These are phyloP conservation scores for Hippopotamyrus pictus DNA, from an alignment of 2,797 vertebrate genomes.

Conservation along the genomic window DNA sequence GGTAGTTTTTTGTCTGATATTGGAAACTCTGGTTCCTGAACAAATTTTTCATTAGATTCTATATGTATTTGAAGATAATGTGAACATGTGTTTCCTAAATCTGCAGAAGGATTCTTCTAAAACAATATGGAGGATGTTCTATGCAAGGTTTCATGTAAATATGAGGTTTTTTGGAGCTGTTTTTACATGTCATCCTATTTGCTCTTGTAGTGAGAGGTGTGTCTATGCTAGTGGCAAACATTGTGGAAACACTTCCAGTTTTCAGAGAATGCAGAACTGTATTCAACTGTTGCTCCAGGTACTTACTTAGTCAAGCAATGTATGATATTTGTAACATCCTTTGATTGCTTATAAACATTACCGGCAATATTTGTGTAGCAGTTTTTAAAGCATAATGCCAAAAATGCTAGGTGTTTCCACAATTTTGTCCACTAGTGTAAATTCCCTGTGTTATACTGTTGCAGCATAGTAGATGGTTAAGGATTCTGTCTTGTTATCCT, in stretches of 20 bases:
- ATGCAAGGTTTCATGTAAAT: background rate
- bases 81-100: background rate
- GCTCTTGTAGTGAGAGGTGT: background rate
- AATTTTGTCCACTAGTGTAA: background rate
- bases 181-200: background rate
- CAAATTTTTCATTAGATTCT: background rate
- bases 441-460: background rate
- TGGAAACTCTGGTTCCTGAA: background rate
- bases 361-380: background rate
- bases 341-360: background rate
- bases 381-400: background rate
- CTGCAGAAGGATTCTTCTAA: background rate
- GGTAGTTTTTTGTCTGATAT: background rate
- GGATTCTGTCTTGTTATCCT: background rate
- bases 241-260: background rate
- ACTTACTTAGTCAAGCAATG: background rate
- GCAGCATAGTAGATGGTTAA: background rate
- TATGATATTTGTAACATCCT: background rate
- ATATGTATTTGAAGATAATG: background rate
- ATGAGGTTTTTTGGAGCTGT: background rate
- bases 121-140: background rate
- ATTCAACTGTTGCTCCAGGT: background rate
- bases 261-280: background rate
- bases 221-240: background rate
- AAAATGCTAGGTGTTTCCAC: background rate